Base-by-base conservation (phyloP, 92 coral and sea anemone species). In the Diadumene lineata region DNA sequence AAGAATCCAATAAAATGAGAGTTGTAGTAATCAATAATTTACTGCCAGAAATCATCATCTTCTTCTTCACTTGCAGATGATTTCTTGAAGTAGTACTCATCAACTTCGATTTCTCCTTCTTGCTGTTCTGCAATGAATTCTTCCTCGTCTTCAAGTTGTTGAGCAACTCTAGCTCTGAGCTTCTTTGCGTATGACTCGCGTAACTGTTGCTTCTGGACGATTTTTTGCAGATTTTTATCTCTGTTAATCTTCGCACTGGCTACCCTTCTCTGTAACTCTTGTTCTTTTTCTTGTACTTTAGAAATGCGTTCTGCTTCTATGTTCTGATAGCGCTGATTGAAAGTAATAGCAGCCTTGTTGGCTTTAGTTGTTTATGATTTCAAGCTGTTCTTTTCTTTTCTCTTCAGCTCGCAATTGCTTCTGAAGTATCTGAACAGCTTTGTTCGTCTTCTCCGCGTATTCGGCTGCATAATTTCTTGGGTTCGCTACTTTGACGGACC, bases 291-390 rank as follows among this genome's bases (percentile, higher is more conserved):
- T 25, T 50, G 75, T 26, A 43, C 75, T 30, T 50, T 69, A 2
- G 38, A 56, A 69, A 69, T 34, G 32, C 32, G 55, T 27, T 68
- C 31, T 1, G 55, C 73, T 18, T 58, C 64, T 0, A 34, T 57
- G 28, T 33, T 13, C 11, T 26, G 9, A n/a, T 53, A 6, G 56
- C 73, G 57, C 1, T 31, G 8, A 11, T 23, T 43, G 18, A 24
- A 22, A 1, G 26, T 4, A 43, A 15, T 2, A 1, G 50, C 2
- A 7, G 75, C 48, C 38, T 23, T 69, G 60, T 69, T 48, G 0
- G 75, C 75, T 50, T 26, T n/a, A n/a, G 75, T 48, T 21, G n/a
- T 69, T 69, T 21, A 69, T 27, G 24, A 38, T 26, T 31, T 69
- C 75, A 3, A 67, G 24, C 55, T 67, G 72, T 9, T 11, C 33